Evolutionary conservation across 2,113 vertebrate species (phyloP).

Genomic region (Gymnarchus niloticus): DNA sequence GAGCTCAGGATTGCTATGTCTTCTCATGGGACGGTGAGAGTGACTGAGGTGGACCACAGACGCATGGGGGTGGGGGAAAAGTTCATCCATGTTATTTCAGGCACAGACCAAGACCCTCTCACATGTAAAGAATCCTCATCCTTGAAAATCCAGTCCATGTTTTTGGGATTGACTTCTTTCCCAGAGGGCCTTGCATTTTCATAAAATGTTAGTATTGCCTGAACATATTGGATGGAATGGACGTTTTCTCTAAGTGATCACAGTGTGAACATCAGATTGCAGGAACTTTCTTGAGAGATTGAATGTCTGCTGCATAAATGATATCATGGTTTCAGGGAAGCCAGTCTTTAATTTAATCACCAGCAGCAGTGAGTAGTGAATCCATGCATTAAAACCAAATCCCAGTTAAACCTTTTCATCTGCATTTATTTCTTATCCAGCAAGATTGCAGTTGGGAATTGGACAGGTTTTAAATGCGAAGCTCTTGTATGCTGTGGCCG

Average conservation of each 20-base stretch:
- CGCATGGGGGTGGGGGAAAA: no score
- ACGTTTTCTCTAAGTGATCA: background rate
- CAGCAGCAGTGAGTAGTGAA: background rate
- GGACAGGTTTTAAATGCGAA: slow-evolving; percentile 7
- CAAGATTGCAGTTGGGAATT: background rate
- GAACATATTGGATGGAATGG: background rate
- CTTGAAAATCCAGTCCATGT: background rate
- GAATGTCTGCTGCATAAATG: background rate
- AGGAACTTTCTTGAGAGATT: background rate
- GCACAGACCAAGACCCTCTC: background rate
- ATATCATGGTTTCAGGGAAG: background rate
- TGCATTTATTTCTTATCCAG: slow-evolving; percentile 5
- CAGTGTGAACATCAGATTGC: background rate
- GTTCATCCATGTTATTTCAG: background rate
- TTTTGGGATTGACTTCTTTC: no score
- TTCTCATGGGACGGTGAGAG: background rate
- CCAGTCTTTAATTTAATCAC: background rate
- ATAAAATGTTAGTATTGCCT: no score
- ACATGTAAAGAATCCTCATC: background rate
- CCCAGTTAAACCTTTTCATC: background rate
- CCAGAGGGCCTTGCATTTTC: no score
- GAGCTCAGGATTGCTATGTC: background rate
- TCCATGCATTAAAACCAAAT: slow-evolving; percentile 31
- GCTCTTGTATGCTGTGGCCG: background rate
- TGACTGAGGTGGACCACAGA: background rate